Conservation (phyloP, 2,797 vertebrate genomes). For the Dipus sagitta region DNA sequence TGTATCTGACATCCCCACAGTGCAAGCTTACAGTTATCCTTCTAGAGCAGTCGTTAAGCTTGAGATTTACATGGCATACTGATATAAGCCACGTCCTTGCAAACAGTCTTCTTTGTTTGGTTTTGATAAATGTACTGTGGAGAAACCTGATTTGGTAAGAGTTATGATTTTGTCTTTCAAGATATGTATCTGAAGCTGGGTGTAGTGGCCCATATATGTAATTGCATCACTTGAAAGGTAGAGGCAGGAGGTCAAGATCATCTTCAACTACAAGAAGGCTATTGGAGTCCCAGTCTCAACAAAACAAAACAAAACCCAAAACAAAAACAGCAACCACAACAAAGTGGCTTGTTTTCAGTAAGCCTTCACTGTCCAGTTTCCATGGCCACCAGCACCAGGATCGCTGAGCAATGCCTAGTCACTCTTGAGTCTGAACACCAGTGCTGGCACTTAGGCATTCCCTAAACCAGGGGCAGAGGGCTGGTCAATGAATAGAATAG, state of each 20-base stretch:
- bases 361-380: not conserved
- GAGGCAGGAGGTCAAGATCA: not conserved
- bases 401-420: not conserved
- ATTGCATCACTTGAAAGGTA: not conserved
- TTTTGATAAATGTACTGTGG: not conserved
- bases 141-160: not conserved
- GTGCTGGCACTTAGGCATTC: not conserved
- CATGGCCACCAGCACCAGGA: not conserved
- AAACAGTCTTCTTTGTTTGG: not conserved
- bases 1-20: not conserved
- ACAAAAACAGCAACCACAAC: not conserved
- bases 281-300: not conserved
- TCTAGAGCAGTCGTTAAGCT: not conserved
- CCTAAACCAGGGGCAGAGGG: not conserved
- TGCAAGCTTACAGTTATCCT: not conserved
- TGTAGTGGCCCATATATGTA: too few relatives aligned
- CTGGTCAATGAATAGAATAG: not conserved
- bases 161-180: constrained; percentile 17
- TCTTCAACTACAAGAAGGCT: not conserved
- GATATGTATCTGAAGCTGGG: not conserved
- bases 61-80: not conserved
- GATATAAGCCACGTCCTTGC: not conserved
- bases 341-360: not conserved
- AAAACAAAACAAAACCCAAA: not conserved
- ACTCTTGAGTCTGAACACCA: not conserved